These are phyloP conservation scores for Eulithis prunata DNA, from an alignment of 2,888 invertebrate genomes.

Conservation along the genomic window DNA sequence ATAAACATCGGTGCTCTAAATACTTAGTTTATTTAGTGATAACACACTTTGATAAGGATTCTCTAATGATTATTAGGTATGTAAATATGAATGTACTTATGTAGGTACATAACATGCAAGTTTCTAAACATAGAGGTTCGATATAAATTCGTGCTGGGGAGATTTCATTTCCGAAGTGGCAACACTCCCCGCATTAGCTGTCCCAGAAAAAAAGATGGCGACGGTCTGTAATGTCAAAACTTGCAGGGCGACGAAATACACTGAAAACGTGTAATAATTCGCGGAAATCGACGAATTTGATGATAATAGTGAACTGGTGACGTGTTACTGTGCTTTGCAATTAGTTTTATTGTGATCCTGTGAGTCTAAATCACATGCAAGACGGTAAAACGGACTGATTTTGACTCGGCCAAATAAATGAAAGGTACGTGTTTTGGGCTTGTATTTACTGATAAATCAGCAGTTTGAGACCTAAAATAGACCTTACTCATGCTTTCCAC, in stretches of 20 bases:
- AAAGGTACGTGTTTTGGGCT: conserved; percentile 67
- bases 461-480: conserved; percentile 17
- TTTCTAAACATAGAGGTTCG: conserved; percentile 62
- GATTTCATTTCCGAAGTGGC: conserved; percentile 47
- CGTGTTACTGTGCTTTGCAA: conserved; percentile 56
- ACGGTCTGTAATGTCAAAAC: conserved; percentile 76
- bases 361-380: conserved; percentile 53
- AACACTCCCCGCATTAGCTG: conserved; percentile 69
- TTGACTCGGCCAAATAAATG: conserved; percentile 66
- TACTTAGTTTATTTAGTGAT: conserved; percentile 16
- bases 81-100: background rate
- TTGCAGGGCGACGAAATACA: conserved; percentile 62
- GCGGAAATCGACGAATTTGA: conserved; percentile 47
- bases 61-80: conserved; percentile 13
- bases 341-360: conserved; percentile 44
- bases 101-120: background rate
- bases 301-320: conserved; percentile 54
- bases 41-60: conserved; percentile 11
- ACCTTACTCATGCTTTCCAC: conserved; percentile 6
- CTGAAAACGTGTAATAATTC: conserved; percentile 69
- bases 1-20: conserved; percentile 12
- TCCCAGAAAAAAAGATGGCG: conserved; percentile 76
- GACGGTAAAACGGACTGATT: conserved; percentile 48
- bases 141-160: background rate
- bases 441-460: conserved; percentile 38